phyloP scores from a whole-genome alignment of 1,140 invertebrate species.

The Pseudomyrmex concolor region DNA sequence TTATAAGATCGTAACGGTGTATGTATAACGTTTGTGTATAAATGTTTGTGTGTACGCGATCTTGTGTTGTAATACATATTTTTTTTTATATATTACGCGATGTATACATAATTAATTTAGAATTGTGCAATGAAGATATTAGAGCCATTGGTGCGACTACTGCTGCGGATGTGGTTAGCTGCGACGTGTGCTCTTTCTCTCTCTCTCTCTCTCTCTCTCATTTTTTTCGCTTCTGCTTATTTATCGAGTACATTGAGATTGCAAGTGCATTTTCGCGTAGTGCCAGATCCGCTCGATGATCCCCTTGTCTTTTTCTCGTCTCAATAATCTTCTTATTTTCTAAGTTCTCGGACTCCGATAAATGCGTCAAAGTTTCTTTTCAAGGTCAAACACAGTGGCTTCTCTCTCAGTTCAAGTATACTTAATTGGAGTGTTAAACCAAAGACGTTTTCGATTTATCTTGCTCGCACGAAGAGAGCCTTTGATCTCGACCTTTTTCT shows the following conservation, averaged over 20 bases:
- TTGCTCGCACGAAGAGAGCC: constrained; percentile 1
- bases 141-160: constrained; percentile 80
- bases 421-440: constrained; percentile 17
- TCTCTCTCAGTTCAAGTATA: constrained; percentile 33
- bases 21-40: constrained; percentile 8
- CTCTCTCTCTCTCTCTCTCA: not conserved
- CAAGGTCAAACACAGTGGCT: constrained; percentile 17
- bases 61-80: constrained; percentile 62
- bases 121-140: constrained; percentile 79
- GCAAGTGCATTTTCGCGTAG: constrained; percentile 15
- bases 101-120: constrained; percentile 74
- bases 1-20: constrained; percentile 15
- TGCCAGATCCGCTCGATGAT: constrained; percentile 21
- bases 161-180: constrained; percentile 75
- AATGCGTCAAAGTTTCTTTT: constrained; percentile 29
- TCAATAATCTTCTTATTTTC: not conserved
- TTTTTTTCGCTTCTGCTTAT: not conserved
- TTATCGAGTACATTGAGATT: constrained; percentile 27
- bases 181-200: constrained; percentile 64
- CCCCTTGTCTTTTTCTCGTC: not conserved
- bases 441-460: constrained; percentile 46
- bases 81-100: constrained; percentile 19
- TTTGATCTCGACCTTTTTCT: constrained; percentile 49
- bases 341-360: constrained; percentile 13
- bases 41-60: constrained; percentile 2